These are phyloP conservation scores for Campaea margaritaria DNA, from an alignment of 2,888 invertebrate species.

Conservation along the genomic window DNA sequence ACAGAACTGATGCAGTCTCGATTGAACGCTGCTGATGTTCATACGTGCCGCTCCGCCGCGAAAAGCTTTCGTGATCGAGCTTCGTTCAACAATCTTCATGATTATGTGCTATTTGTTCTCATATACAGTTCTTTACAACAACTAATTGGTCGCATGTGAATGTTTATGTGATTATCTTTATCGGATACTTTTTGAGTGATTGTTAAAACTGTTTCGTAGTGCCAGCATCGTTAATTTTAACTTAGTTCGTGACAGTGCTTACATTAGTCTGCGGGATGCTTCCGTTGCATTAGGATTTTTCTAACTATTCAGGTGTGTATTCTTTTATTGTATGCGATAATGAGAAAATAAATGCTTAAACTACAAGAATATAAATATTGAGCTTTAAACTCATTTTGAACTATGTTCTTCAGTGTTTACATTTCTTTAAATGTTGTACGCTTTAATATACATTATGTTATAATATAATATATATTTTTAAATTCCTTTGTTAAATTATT, in stretches of 20 bases:
- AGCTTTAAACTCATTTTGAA: too few species aligned
- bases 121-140: constrained; percentile 47
- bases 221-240: constrained; percentile 68
- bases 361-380: too few species aligned
- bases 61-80: constrained; percentile 78
- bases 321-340: not conserved
- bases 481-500: too few species aligned
- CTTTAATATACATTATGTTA: too few species aligned
- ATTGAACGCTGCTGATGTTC: constrained; percentile 51
- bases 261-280: constrained; percentile 68
- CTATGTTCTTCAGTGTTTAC: too few species aligned
- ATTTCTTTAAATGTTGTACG: too few species aligned
- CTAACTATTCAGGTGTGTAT: constrained; percentile 59
- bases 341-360: not conserved
- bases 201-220: constrained; percentile 63
- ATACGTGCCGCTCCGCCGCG: constrained; percentile 50
- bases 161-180: constrained; percentile 52
- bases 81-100: constrained; percentile 66
- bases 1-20: constrained; percentile 72
- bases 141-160: constrained; percentile 55
- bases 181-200: constrained; percentile 49
- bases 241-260: constrained; percentile 73
- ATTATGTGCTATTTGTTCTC: constrained; percentile 64
- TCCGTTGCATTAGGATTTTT: constrained; percentile 64
- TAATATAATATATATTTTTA: too few species aligned